phyloP scores from a whole-genome alignment of 2,113 vertebrate species.

The Albula glossodonta region DNA sequence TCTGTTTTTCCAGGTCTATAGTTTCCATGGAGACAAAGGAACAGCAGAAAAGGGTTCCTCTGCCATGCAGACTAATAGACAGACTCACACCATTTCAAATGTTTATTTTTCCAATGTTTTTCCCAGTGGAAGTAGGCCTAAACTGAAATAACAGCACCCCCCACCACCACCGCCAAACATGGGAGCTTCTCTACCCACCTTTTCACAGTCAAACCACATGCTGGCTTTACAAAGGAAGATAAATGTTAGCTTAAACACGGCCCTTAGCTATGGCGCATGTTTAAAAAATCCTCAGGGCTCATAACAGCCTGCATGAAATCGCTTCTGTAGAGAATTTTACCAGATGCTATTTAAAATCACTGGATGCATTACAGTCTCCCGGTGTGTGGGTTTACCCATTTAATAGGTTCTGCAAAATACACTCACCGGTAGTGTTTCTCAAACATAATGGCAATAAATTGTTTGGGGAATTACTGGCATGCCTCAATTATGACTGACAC shows the following conservation, averaged over 20 bases:
- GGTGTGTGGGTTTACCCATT: slow-evolving; percentile 1
- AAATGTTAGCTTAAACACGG: slow-evolving; percentile 28
- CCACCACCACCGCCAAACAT: not conserved
- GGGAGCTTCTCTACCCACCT: not conserved
- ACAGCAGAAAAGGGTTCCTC: slow-evolving; percentile 39
- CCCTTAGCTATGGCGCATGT: not conserved
- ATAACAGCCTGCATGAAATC: slow-evolving; percentile 7
- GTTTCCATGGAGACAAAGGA: slow-evolving; percentile 59
- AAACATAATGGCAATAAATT: slow-evolving; percentile 41
- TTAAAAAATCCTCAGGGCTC: slow-evolving; percentile 10
- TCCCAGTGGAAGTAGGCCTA: not conserved
- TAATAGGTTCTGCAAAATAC: slow-evolving; percentile 28
- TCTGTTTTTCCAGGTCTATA: slow-evolving; percentile 45
- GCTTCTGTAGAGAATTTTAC: slow-evolving; percentile 11
- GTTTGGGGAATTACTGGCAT: slow-evolving; percentile 36
- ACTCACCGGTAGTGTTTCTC: slow-evolving; percentile 42
- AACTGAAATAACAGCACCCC: slow-evolving; percentile 4
- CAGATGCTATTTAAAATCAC: slow-evolving; percentile 21
- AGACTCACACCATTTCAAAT: slow-evolving; percentile 36
- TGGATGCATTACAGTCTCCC: not conserved
- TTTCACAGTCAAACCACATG: not conserved
- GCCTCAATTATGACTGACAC: slow-evolving; percentile 38
- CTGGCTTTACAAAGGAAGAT: slow-evolving; percentile 29
- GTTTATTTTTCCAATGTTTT: not conserved
- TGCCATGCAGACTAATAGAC: slow-evolving; percentile 32